Base-by-base conservation (phyloP, 2,113 vertebrate species). In the Dolichotis patagonum region DNA sequence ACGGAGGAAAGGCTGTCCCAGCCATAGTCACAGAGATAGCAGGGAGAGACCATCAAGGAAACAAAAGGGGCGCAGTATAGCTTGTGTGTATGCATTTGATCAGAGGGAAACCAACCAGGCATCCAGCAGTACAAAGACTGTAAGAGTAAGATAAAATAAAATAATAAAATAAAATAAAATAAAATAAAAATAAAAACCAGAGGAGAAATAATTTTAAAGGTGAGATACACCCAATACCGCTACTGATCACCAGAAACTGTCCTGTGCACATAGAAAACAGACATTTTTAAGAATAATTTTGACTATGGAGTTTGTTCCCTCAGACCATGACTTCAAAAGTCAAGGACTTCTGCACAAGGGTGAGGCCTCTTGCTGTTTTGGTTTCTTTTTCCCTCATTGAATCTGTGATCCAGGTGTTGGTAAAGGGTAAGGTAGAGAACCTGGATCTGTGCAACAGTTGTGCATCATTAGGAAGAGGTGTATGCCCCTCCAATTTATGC, bases 371-470 rank as follows among this genome's bases (percentile, higher is more conserved):
- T 20, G 1, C 7, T 7, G 46, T 49, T 78, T 17, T 49, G 26
- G 0, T 67, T n/a, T 67, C 38, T 56, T 69, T 14, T 4, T 46
- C 49, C 54, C 8, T 78, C 2, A 3, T 22, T n/a, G 32, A 78
- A 26, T 60, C 46, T 63, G 32, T 91, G 35, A 35, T 73, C 60
- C 38, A 84, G 77, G 56, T n/a, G 10, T 49, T 10, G 20, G 26
- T 19, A 14, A 60, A 96, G 43, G 35, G 30, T 78, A 32, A 12
- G 20, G 3, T 20, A 71, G n/a, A 0, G 3, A 24, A 8, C 4
- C 1, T 17, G 7, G 43, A 3, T 32, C 41, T 19, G 8, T 60
- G 12, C 22, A 35, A 78, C 60, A 2, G 14, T n/a, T 2, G 0
- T 0, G 11, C 52, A 30, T 46, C 24, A 13, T 1, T 73, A 56